These are phyloP conservation scores for Ennomos erosarius DNA, from an alignment of 2,888 invertebrate genomes.

Conservation along the genomic window DNA sequence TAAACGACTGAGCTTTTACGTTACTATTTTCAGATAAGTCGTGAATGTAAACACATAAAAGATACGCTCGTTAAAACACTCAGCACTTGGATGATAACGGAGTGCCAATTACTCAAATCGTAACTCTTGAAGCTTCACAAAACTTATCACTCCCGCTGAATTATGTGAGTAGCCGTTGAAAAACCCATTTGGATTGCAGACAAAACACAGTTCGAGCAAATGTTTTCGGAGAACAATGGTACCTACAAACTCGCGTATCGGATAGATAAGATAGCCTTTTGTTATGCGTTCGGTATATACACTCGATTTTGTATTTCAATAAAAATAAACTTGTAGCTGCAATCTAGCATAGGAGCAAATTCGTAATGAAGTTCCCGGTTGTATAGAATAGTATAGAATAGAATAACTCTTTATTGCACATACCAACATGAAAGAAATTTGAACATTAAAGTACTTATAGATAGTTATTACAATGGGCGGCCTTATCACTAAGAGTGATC, in stretches of 20 bases:
- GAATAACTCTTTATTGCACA: too few species aligned
- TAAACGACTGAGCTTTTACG: conserved; percentile 42
- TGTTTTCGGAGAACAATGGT: conserved; percentile 23
- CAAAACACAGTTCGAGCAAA: conserved; percentile 23
- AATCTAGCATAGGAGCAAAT: too few species aligned
- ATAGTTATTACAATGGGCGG: too few species aligned
- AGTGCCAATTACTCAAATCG: conserved; percentile 42
- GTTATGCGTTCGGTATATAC: conserved; percentile 10
- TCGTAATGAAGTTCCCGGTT: too few species aligned
- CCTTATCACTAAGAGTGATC: too few species aligned
- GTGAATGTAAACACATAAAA: conserved; percentile 53
- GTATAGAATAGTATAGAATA: too few species aligned
- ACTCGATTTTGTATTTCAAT: background rate
- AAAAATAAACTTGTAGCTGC: conserved; percentile 3
- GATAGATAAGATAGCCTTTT: conserved; percentile 13
- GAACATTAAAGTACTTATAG: too few species aligned
- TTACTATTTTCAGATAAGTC: conserved; percentile 50
- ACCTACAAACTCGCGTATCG: conserved; percentile 2
- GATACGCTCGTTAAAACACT: conserved; percentile 46
- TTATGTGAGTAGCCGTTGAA: conserved; percentile 27
- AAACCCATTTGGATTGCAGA: conserved; percentile 28
- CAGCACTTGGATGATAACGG: conserved; percentile 40
- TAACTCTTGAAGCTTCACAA: conserved; percentile 34
- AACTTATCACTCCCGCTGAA: conserved; percentile 26
- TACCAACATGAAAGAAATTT: too few species aligned